Percentiles rank a stretch among this genome's conserved stretches.
phyloP scores from a whole-genome alignment of 2,113 vertebrate species.

The Plecotus auritus region DNA sequence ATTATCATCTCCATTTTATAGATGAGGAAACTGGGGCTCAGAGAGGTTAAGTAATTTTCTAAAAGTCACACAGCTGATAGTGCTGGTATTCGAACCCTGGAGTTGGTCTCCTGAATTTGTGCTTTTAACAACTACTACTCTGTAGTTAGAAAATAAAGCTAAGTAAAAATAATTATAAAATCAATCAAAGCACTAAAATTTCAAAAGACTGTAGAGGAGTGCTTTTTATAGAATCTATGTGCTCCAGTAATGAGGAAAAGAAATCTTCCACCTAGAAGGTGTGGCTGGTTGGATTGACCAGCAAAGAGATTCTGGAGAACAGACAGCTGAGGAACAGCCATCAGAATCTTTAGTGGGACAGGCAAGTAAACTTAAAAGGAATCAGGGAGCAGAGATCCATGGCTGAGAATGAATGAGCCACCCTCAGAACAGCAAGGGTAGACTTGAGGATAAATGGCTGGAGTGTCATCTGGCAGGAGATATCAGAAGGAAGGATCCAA shows the following conservation, averaged over 20 bases:
- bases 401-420: background rate
- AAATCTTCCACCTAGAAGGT: background rate
- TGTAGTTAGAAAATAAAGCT: background rate
- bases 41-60: background rate
- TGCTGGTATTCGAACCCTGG: background rate
- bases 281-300: background rate
- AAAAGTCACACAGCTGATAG: background rate
- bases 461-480: background rate
- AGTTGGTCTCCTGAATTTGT: background rate
- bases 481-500: background rate
- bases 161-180: slow-evolving; percentile 30
- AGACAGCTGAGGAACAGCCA: background rate
- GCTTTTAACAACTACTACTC: slow-evolving; percentile 5
- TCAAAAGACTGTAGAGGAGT: background rate
- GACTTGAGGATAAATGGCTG: background rate
- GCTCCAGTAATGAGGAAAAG: background rate
- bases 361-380: background rate
- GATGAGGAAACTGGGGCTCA: background rate
- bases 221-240: background rate
- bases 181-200: background rate
- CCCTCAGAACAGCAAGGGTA: background rate
- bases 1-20: slow-evolving; percentile 9
- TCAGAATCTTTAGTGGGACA: background rate
- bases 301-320: background rate
- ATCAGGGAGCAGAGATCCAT: background rate